phyloP scores from a whole-genome alignment of 2,797 vertebrate genomes.

The Strix occidentalis region DNA sequence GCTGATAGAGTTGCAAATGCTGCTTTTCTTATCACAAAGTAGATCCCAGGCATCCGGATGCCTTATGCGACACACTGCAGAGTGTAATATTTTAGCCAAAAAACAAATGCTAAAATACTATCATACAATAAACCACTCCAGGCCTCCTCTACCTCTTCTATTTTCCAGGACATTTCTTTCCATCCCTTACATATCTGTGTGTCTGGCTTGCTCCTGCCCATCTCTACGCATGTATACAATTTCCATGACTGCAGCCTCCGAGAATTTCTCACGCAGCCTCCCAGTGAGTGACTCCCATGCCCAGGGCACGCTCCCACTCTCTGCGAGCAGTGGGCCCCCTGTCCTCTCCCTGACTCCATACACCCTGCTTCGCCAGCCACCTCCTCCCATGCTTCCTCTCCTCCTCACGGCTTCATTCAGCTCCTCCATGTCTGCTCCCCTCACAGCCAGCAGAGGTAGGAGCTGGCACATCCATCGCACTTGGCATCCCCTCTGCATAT shows the following conservation, averaged over 20 bases:
- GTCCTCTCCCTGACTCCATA: constrained; percentile 13
- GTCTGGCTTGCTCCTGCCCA: not conserved
- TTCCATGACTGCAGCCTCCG: constrained; percentile 10
- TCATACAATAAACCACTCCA: not conserved
- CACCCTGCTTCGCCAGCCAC: not conserved
- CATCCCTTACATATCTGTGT: not conserved
- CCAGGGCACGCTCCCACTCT: constrained; percentile 30
- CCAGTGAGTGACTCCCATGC: not conserved
- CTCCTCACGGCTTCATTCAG: not conserved
- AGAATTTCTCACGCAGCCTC: not conserved
- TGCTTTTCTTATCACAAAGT: not conserved
- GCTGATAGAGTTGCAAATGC: not conserved
- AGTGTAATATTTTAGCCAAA: not conserved
- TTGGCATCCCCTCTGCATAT: not conserved
- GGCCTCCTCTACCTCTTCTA: not conserved
- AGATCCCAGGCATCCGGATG: not conserved
- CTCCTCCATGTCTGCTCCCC: not conserved
- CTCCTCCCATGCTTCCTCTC: not conserved
- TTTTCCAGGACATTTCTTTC: not conserved
- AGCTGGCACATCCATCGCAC: not conserved
- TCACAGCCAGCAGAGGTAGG: not conserved
- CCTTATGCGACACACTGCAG: not conserved
- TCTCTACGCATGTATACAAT: accelerated
- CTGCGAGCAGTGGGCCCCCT: not conserved
- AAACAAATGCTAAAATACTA: not conserved